A percentile compares a stretch with the other conserved stretches of the same genome.
These are phyloP conservation scores for Melanogrammus aeglefinus DNA, from an alignment of 2,797 vertebrate species.

Conservation along the genomic window DNA sequence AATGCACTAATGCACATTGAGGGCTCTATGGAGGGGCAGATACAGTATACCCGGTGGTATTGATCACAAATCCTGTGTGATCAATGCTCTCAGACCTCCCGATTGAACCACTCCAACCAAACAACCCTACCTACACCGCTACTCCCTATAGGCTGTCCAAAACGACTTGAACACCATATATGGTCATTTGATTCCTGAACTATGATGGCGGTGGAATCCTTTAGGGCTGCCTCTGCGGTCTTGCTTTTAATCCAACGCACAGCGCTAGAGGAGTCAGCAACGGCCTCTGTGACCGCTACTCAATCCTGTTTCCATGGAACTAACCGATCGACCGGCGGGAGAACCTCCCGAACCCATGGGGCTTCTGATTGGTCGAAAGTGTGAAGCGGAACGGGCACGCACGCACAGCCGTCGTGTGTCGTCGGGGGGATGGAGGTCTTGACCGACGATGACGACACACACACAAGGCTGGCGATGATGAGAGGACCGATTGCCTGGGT, in stretches of 20 bases:
- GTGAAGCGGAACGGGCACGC: conserved; percentile 4
- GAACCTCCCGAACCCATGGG: neutral
- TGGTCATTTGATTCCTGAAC: neutral
- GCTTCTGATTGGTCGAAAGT: conserved; percentile 35
- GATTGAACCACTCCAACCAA: neutral
- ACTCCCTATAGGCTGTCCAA: neutral
- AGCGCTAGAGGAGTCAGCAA: too few species aligned
- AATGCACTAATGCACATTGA: too few species aligned
- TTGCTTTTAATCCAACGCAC: neutral
- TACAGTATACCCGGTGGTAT: neutral
- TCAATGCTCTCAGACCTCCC: conserved; percentile 9
- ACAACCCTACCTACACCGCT: neutral
- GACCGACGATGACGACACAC: too few species aligned
- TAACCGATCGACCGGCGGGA: conserved; percentile 39
- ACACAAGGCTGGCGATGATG: conserved; percentile 8
- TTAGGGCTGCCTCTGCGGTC: neutral
- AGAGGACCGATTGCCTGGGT: neutral
- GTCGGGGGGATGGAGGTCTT: conserved; percentile 26
- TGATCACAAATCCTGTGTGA: conserved; percentile 14
- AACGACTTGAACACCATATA: neutral
- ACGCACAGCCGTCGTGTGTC: neutral
- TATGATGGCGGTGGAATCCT: neutral
- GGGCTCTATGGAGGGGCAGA: conserved; percentile 17
- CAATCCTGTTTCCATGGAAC: conserved; percentile 51
- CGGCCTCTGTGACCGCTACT: conserved; percentile 7